These are phyloP conservation scores for Thymallus thymallus DNA, from an alignment of 2,113 vertebrate species.

Conservation along the genomic window DNA sequence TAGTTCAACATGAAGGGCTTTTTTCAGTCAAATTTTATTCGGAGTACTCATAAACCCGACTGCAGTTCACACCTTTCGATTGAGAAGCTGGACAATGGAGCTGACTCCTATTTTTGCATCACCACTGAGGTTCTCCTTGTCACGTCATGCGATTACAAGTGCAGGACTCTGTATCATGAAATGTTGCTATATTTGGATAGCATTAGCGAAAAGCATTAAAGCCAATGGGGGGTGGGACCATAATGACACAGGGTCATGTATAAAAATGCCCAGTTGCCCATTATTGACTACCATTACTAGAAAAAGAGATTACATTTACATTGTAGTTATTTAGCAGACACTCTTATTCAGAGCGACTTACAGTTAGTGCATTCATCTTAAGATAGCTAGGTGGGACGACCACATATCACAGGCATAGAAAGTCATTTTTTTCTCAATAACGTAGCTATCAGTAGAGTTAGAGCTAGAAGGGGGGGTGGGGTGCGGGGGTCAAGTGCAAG, in stretches of 20 bases:
- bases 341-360: too few species aligned
- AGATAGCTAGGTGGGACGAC: too few species aligned
- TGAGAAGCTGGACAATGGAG: neutral
- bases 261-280: too few species aligned
- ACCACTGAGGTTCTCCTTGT: constrained; percentile 3
- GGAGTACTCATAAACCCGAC: neutral
- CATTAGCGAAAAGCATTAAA: constrained; percentile 41
- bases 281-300: too few species aligned
- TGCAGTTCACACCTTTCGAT: neutral
- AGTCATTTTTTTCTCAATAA: too few species aligned
- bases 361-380: too few species aligned
- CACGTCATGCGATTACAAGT: constrained; percentile 33
- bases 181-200: constrained; percentile 46
- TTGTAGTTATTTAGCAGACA: too few species aligned
- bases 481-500: too few species aligned
- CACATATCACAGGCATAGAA: too few species aligned
- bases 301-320: too few species aligned
- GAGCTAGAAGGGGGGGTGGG: too few species aligned
- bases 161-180: constrained; percentile 41
- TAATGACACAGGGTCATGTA: neutral
- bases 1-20: neutral
- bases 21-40: neutral
- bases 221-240: neutral
- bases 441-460: too few species aligned
- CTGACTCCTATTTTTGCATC: neutral